Evolutionary conservation across 2,888 invertebrate genomes (phyloP).

Genomic region (Stramonita haemastoma): DNA sequence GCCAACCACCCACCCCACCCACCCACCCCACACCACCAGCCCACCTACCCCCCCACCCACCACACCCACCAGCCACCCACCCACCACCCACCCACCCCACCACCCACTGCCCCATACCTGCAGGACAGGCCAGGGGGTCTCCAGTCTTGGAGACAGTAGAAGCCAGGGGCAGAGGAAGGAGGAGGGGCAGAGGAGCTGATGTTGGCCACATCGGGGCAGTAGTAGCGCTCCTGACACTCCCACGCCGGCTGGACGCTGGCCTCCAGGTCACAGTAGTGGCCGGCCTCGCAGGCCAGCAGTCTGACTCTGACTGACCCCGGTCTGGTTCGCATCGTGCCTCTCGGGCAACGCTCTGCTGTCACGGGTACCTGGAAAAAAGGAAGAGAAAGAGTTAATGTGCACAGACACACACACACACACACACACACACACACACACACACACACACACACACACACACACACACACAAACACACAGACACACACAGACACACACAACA

Average conservation of each 20-base stretch:
- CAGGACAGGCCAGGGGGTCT: slow-evolving; percentile 62
- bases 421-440: too few species aligned
- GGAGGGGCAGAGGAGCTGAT: slow-evolving; percentile 56
- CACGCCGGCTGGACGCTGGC: slow-evolving; percentile 61
- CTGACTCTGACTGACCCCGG: slow-evolving; percentile 57
- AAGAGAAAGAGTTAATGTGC: neutral
- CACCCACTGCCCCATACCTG: too few species aligned
- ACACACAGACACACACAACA: too few species aligned
- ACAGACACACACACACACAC: too few species aligned
- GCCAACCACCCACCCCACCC: too few species aligned
- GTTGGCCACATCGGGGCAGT: slow-evolving; percentile 65
- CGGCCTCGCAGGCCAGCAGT: slow-evolving; percentile 69
- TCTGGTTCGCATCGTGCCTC: slow-evolving; percentile 66
- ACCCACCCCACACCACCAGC: too few species aligned
- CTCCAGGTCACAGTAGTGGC: slow-evolving; percentile 62
- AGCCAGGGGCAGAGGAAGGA: slow-evolving; percentile 64
- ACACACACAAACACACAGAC: too few species aligned
- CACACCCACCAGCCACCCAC: too few species aligned
- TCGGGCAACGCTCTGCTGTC: slow-evolving; percentile 60
- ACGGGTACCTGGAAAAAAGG: slow-evolving; percentile 58
- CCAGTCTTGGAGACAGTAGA: slow-evolving; percentile 63
- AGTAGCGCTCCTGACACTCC: slow-evolving; percentile 63
- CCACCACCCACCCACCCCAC: too few species aligned
- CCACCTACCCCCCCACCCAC: too few species aligned
- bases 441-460: too few species aligned